These are phyloP conservation scores for Cyclopterus lumpus DNA, from an alignment of 2,797 vertebrate genomes.

Conservation along the genomic window DNA sequence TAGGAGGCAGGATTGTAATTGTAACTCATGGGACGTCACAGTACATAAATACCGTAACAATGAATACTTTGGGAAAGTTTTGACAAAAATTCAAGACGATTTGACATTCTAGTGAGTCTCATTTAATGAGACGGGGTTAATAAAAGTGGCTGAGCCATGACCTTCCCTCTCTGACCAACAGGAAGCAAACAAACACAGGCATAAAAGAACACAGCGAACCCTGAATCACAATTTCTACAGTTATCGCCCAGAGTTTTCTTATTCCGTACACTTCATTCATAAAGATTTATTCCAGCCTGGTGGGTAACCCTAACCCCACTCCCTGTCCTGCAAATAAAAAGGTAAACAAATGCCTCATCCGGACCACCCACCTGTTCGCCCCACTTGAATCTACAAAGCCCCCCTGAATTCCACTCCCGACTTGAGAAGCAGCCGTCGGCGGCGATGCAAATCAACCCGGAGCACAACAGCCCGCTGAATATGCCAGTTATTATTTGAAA, in stretches of 20 bases:
- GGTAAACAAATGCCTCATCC: slow-evolving; percentile 7
- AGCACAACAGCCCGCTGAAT: slow-evolving; percentile 16
- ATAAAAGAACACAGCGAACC: not conserved
- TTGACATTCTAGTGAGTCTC: not conserved
- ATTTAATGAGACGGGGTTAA: not conserved
- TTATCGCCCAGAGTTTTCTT: not conserved
- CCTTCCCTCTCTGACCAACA: not conserved
- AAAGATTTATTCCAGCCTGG: not conserved
- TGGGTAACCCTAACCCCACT: not conserved
- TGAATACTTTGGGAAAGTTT: not conserved
- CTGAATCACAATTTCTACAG: not conserved
- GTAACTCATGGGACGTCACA: not conserved
- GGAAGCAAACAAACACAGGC: not conserved
- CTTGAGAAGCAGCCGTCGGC: not conserved
- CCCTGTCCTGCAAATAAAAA: slow-evolving; percentile 12
- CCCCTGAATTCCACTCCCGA: not conserved
- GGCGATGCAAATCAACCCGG: not conserved
- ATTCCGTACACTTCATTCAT: not conserved
- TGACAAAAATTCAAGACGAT: not conserved
- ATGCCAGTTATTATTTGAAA: not conserved
- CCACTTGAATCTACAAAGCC: not conserved
- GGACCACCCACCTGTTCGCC: slow-evolving; percentile 26
- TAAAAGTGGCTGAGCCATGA: not conserved
- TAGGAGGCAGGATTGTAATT: not conserved
- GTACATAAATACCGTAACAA: not conserved